These are phyloP conservation scores for Rhinichthys osculus DNA, from an alignment of 2,797 vertebrate genomes.

Conservation along the genomic window DNA sequence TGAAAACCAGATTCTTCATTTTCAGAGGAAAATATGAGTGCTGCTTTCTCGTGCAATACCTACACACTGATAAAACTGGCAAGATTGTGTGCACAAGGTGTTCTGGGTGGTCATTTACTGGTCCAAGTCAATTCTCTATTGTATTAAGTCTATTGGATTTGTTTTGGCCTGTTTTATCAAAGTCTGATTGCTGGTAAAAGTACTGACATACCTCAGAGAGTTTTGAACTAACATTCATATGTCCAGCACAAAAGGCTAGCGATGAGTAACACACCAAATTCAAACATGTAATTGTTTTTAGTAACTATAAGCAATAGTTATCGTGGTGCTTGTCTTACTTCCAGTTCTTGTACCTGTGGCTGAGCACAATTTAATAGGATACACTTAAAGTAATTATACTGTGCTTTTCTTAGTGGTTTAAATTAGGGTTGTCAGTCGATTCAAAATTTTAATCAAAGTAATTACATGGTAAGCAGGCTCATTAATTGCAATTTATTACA, in stretches of 20 bases:
- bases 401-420: background rate
- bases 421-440: slow-evolving; percentile 14
- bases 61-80: background rate
- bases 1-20: background rate
- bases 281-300: background rate
- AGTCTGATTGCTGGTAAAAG: background rate
- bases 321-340: background rate
- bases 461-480: background rate
- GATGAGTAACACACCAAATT: background rate
- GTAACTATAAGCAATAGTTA: background rate
- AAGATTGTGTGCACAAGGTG: background rate
- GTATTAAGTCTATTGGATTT: background rate
- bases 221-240: background rate
- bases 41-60: background rate
- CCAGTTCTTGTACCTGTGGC: background rate
- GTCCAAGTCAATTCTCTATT: background rate
- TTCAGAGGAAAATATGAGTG: background rate
- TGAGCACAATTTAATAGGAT: slow-evolving; percentile 1
- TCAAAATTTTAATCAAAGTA: slow-evolving; percentile 3
- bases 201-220: background rate
- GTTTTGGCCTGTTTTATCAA: background rate
- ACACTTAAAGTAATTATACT: slow-evolving; percentile 31
- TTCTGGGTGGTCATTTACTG: background rate
- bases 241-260: background rate
- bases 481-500: slow-evolving; percentile 2